Conservation (phyloP, 1,140 invertebrate species). For the Daktulosphaira vitifoliae region DNA sequence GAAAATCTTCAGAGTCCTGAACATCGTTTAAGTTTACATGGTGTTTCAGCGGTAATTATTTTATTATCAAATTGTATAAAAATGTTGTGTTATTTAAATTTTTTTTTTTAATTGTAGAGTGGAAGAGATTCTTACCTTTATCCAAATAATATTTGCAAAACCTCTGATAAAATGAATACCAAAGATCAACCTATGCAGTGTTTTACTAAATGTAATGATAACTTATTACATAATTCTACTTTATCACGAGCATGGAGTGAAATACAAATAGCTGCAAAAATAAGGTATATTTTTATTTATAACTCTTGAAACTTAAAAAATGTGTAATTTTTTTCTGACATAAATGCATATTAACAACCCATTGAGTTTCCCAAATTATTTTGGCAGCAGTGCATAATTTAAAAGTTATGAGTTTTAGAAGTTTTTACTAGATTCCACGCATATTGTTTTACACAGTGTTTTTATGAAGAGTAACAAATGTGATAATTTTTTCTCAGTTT, state of each 20-base stretch:
- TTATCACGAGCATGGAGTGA: constrained; percentile 68
- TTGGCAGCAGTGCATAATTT: too few species aligned
- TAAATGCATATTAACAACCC: too few species aligned
- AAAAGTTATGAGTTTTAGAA: too few species aligned
- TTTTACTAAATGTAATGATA: constrained; percentile 11
- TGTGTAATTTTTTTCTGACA: too few species aligned
- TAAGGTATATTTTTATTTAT: constrained; percentile 44
- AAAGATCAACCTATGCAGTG: constrained; percentile 2
- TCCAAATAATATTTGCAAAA: constrained; percentile 4
- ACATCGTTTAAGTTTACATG: constrained; percentile 45
- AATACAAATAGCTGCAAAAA: constrained; percentile 49
- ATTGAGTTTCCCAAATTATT: too few species aligned
- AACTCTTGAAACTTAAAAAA: too few species aligned
- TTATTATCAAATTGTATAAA: neutral
- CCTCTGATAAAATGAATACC: neutral
- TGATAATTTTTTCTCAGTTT: too few species aligned
- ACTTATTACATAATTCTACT: constrained; percentile 48
- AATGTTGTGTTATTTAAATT: neutral
- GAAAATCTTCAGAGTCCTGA: constrained; percentile 64
- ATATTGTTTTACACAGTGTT: too few species aligned
- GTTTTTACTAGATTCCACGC: too few species aligned
- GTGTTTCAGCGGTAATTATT: constrained; percentile 35
- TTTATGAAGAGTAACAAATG: too few species aligned
- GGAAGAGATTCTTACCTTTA: constrained; percentile 17
- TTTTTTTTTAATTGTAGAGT: constrained; percentile 4